These are phyloP conservation scores for Elgaria multicarinata DNA, from an alignment of 2,113 vertebrate genomes.

Conservation along the genomic window DNA sequence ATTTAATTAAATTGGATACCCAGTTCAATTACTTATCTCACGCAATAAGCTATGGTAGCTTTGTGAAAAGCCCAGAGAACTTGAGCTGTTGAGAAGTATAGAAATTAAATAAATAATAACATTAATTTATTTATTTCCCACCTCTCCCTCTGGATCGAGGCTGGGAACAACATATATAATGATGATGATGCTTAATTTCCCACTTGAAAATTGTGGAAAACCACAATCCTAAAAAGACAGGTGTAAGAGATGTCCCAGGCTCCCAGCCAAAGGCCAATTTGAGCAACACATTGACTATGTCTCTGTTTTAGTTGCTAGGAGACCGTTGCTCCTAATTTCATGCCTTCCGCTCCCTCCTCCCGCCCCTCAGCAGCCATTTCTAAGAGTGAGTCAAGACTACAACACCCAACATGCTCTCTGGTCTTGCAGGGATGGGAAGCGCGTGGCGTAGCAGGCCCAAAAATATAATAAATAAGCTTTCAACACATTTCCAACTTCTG, in stretches of 20 bases:
- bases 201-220: neutral
- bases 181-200: neutral
- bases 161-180: too few species aligned
- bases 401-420: neutral
- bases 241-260: neutral
- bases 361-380: neutral
- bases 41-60: neutral
- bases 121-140: too few species aligned
- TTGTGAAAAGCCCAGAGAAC: neutral
- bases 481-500: neutral
- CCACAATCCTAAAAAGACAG: neutral
- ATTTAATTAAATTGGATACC: neutral
- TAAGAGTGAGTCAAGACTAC: neutral
- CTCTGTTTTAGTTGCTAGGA: constrained; percentile 2
- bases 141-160: too few species aligned
- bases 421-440: neutral
- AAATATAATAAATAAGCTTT: too few species aligned
- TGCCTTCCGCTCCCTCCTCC: neutral
- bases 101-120: too few species aligned
- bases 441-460: too few species aligned
- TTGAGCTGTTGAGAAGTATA: too few species aligned
- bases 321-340: neutral
- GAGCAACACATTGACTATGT: neutral
- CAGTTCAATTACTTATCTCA: neutral
- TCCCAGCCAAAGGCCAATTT: neutral